Base-by-base conservation (phyloP, 2,113 vertebrate species). In the Corythaixoides concolor region DNA sequence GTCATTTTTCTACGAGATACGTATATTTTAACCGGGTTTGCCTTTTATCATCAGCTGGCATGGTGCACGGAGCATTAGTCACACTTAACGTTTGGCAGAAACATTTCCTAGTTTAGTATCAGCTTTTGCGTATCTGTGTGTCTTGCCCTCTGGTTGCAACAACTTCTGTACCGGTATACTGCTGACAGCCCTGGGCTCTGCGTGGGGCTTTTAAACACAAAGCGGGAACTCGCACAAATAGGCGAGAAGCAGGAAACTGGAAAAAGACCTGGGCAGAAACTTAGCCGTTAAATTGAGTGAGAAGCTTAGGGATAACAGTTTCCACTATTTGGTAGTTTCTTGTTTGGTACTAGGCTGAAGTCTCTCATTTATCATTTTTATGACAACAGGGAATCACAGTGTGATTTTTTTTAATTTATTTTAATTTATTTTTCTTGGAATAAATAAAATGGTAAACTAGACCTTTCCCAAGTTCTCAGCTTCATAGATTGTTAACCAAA, bases 61-160 rank as follows among this genome's bases (percentile, higher is more conserved):
- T 3, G 21, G 69, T 45, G 78, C 74, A 22, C 64, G 53, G 20
- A 78, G 93, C 83, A 43, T 41, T 12, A 33, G 79, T 77, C 90
- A 28, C 77, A 6, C 59, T 37, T 6, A 72, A 7, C 69, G 53
- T 32, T 85, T 92, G 83, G 69, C 80, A 95, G 92, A 89, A 96
- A 85, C 90, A 79, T 94, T 97, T 75, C 96, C 97, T 93, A 85
- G 90, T 93, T 97, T 88, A 96, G 91, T 85, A 91, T 92, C 86
- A 27, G 86, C 39, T 91, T 78, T 89, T 85, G 84, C n/a, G 76
- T 53, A 1, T 90, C 80, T 79, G 88, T 41, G 39, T 50, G 69
- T 52, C 53, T 76, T 69, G 11, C 39, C 63, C 73, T 63, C 59
- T 45, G 58, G 37, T 89, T 60, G 72, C 66, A 64, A 68, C 41